phyloP scores from a whole-genome alignment of 2,113 vertebrate genomes.

The Sterna hirundo region DNA sequence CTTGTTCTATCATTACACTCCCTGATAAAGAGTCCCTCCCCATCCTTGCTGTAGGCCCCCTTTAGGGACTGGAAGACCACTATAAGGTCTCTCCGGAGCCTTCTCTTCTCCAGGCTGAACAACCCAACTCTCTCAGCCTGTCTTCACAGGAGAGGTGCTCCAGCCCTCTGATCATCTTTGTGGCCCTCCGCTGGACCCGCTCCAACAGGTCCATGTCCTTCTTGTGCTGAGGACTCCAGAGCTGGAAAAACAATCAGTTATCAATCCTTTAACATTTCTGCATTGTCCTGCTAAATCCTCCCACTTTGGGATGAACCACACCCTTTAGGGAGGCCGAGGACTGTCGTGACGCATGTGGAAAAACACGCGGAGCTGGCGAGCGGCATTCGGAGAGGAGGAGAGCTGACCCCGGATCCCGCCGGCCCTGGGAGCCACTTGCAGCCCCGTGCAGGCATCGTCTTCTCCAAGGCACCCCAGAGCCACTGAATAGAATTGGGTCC shows the following conservation, averaged over 20 bases:
- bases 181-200: too few relatives aligned
- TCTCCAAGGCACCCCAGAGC: background rate
- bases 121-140: too few relatives aligned
- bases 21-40: too few relatives aligned
- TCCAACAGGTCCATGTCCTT: too few relatives aligned
- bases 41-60: too few relatives aligned
- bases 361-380: background rate
- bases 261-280: background rate
- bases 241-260: background rate
- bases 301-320: background rate
- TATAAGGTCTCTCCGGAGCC: too few relatives aligned
- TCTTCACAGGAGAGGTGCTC: too few relatives aligned
- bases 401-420: rapidly evolving
- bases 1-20: too few relatives aligned
- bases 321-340: background rate
- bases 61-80: too few relatives aligned
- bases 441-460: background rate
- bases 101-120: too few relatives aligned
- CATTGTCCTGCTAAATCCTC: background rate
- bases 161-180: too few relatives aligned
- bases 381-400: background rate
- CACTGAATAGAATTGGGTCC: background rate
- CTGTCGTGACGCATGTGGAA: background rate
- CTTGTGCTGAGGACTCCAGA: background rate
- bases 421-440: background rate